Conservation (phyloP, 2,888 invertebrate genomes). For the Dryomyza anilis region DNA sequence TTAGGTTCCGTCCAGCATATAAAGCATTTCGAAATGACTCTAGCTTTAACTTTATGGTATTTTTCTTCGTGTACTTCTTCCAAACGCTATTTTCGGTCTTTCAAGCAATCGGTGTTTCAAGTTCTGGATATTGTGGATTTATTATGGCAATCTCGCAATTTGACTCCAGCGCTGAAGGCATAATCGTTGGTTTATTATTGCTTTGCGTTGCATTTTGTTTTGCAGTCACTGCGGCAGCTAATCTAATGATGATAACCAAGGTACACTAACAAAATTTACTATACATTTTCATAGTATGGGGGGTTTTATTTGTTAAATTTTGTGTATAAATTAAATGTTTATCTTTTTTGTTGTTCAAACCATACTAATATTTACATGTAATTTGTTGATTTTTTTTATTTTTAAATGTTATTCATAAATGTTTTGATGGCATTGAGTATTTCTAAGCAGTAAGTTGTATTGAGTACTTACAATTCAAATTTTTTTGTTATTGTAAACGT, state of each 20-base stretch:
- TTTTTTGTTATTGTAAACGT: no score
- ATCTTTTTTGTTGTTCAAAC: no score
- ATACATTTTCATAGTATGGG: no score
- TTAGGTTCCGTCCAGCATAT: conserved; percentile 91
- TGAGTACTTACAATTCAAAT: no score
- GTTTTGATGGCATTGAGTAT: no score
- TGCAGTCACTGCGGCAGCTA: conserved; percentile 74
- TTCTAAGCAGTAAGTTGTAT: no score
- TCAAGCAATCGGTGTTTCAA: conserved; percentile 85
- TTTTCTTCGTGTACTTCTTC: conserved; percentile 98
- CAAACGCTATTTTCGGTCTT: conserved; percentile 89
- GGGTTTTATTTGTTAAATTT: no score
- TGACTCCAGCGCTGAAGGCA: conserved; percentile 64
- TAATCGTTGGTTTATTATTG: conserved; percentile 78
- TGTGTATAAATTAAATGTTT: no score
- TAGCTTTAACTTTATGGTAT: conserved; percentile 99
- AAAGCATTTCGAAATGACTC: conserved; percentile 99
- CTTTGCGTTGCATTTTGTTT: conserved; percentile 81
- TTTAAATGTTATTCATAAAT: no score
- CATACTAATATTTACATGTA: no score
- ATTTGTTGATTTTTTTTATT: no score
- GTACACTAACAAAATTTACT: no score
- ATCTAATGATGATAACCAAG: conserved; percentile 84
- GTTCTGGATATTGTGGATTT: conserved; percentile 86
- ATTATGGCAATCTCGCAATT: conserved; percentile 75